Evolutionary conservation across 2,113 vertebrate genomes (phyloP).

Genomic region (Jacana jacana): DNA sequence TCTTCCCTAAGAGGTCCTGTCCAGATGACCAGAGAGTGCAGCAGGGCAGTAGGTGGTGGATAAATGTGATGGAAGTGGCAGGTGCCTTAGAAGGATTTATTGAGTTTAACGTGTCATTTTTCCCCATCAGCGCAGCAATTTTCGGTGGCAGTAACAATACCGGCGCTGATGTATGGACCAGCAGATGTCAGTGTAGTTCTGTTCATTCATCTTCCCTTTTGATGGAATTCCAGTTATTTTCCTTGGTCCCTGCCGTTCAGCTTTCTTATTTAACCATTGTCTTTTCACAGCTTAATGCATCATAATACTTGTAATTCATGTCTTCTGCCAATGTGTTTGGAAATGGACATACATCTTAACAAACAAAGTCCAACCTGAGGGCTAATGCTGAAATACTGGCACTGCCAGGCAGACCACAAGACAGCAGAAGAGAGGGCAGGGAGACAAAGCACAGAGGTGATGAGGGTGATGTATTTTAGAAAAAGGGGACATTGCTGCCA

Average conservation of each 20-base stretch:
- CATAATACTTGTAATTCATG: constrained; percentile 71
- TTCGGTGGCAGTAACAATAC: constrained; percentile 1
- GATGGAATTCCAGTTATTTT: constrained; percentile 69
- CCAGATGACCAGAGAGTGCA: not conserved
- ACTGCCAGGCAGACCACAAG: not conserved
- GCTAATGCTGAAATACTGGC: not conserved
- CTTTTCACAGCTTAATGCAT: constrained; percentile 74
- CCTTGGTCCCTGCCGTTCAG: constrained; percentile 17
- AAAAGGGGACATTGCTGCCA: not conserved
- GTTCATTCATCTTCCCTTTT: constrained; percentile 76
- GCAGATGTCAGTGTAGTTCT: constrained; percentile 84
- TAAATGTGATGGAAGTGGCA: not conserved
- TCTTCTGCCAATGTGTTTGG: constrained; percentile 49
- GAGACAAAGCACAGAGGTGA: constrained; percentile 46
- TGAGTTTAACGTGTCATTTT: constrained; percentile 27
- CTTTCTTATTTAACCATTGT: constrained; percentile 76
- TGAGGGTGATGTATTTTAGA: not conserved
- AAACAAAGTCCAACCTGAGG: constrained; percentile 33
- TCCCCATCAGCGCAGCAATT: not conserved
- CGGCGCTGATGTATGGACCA: constrained; percentile 62
- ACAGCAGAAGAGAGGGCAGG: not conserved
- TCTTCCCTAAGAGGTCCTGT: not conserved
- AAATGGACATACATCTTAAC: constrained; percentile 54
- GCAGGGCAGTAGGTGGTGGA: not conserved
- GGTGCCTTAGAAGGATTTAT: constrained; percentile 44